Conservation (phyloP, 1,140 invertebrate genomes). For the Hyphantria cunea region DNA sequence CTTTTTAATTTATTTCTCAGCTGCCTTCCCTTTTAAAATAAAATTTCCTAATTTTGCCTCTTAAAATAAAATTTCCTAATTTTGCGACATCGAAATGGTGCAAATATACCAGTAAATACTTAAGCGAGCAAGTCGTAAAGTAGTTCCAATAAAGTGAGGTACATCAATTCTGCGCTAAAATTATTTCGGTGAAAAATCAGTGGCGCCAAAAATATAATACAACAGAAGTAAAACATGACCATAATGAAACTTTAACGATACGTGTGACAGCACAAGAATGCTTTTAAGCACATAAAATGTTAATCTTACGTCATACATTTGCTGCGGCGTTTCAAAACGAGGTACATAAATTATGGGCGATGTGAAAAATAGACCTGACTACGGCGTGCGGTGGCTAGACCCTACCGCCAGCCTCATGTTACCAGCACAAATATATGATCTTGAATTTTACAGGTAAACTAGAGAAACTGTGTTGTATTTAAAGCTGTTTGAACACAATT, state of each 20-base stretch:
- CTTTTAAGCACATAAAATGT: slow-evolving; percentile 34
- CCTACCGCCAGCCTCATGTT: slow-evolving; percentile 9
- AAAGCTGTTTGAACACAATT: slow-evolving; percentile 23
- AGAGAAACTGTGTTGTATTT: slow-evolving; percentile 18
- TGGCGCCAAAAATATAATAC: slow-evolving; percentile 1
- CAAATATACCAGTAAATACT: no score
- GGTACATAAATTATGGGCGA: slow-evolving; percentile 32
- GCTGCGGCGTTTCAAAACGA: slow-evolving; percentile 20
- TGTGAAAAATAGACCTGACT: slow-evolving; percentile 34
- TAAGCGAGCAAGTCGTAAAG: no score
- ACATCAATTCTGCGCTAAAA: no score
- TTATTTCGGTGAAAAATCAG: slow-evolving; percentile 3
- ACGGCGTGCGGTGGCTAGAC: slow-evolving; percentile 11
- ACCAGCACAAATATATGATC: slow-evolving; percentile 27
- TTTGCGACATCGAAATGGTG: background rate
- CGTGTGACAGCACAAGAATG: slow-evolving; percentile 9
- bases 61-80: background rate
- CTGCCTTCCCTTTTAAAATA: slow-evolving; percentile 6
- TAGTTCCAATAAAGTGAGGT: no score
- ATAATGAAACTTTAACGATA: slow-evolving; percentile 24
- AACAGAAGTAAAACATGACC: slow-evolving; percentile 8
- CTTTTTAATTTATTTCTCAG: slow-evolving; percentile 1
- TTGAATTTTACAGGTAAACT: slow-evolving; percentile 31
- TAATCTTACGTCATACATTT: slow-evolving; percentile 31
- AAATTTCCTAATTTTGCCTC: background rate